Base-by-base conservation (phyloP, 2,797 vertebrate genomes). In the Nothura maculosa region DNA sequence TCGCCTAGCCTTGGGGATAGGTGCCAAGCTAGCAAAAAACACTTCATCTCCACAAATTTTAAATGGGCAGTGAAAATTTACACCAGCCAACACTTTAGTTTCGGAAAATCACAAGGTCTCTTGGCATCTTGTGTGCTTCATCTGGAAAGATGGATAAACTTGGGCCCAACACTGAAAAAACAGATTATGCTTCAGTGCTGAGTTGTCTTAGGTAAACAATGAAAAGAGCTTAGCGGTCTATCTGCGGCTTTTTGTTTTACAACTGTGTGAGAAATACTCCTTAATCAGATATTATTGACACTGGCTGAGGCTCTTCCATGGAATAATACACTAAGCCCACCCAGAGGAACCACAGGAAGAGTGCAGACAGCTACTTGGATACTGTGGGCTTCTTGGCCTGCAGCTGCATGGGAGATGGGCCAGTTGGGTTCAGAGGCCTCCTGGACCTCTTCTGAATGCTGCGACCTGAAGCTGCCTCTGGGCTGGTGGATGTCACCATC, bases 161-260 rank as follows among this genome's bases (percentile, higher is more conserved):
- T 4, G 20, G 36, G 47, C 42, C 21, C 42, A 89, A 40, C 62
- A 54, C 11, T 15, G n/a, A 86, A 81, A 45, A 24, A 76, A 14
- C 24, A 88, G 40, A 81, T 70, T 77, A 62, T 85, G 8, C 28
- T 55, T 86, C 40, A 62, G 78, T 80, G 18, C 30, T 84, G 80
- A 45, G 55, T 4, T 82, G 82, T 94, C 60, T 76, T 87, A 64
- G 21, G 50, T 72, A 93, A 92, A 83, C 55, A 92, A 52, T 43
- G 62, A 63, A 87, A 92, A 25, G 0, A 0, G 2, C 12, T 76
- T 68, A 47, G 45, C 40, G 0, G 20, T 48, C 40, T 58, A 68
- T 52, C 64, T 69, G 54, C 69, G 76, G 22, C 4, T 30, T 91
- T 94, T 94, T 95, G 12, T 77, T 85, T 61, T 85, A 54, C 19